phyloP scores from a whole-genome alignment of 2,888 invertebrate genomes.

The Rhorus exstirpatorius region DNA sequence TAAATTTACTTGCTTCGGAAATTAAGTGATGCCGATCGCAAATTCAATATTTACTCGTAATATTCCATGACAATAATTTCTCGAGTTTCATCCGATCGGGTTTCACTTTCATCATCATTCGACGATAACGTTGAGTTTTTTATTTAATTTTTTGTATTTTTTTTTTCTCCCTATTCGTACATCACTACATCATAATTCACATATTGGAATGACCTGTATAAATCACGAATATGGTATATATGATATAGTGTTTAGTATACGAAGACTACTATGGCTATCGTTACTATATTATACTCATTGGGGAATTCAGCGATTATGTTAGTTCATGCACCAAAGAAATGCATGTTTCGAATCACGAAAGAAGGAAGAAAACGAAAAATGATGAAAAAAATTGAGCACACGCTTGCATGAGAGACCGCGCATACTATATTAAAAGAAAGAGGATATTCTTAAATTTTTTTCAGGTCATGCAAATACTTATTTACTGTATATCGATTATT shows the following conservation, averaged over 20 bases:
- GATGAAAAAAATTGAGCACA: conserved; percentile 74
- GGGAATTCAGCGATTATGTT: conserved; percentile 72
- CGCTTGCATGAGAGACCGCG: conserved; percentile 80
- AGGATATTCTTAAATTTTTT: conserved; percentile 76
- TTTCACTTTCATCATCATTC: conserved; percentile 43
- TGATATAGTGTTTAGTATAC: conserved; percentile 36
- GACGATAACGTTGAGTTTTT: neutral
- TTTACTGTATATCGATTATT: conserved; percentile 22
- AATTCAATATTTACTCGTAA: conserved; percentile 38
- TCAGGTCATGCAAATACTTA: conserved; percentile 73
- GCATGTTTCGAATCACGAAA: conserved; percentile 74
- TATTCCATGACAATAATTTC: conserved; percentile 20
- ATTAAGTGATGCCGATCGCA: conserved; percentile 16
- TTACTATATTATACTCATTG: conserved; percentile 57
- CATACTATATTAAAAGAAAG: conserved; percentile 68
- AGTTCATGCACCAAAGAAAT: conserved; percentile 81
- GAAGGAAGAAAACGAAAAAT: conserved; percentile 68
- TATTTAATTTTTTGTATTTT: neutral
- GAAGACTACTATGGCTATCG: conserved; percentile 42
- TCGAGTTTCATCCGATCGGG: conserved; percentile 18
- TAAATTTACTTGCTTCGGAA: conserved; percentile 3
- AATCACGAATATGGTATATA: conserved; percentile 60
- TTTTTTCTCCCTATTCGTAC: conserved; percentile 45
- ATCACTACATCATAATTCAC: conserved; percentile 64
- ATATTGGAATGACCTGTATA: conserved; percentile 65